A percentile compares a stretch with the other conserved stretches of the same genome.
Conservation (phyloP, 2,888 invertebrate species). For the Dastarcus helophoroides region DNA sequence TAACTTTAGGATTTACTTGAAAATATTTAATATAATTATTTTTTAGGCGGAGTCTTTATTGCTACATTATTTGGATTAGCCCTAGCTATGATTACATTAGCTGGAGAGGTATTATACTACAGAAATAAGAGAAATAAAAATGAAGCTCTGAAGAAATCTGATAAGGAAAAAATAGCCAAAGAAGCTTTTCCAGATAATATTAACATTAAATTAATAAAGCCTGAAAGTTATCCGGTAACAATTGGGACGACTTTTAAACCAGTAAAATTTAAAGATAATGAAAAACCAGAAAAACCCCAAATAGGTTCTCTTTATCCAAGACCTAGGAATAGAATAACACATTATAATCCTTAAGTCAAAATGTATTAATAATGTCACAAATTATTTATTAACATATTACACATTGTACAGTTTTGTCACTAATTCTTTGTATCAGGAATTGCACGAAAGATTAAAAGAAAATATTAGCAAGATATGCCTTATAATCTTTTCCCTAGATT, state of each 20-base stretch:
- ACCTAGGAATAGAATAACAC: slow-evolving; percentile 18
- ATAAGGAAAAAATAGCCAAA: slow-evolving; percentile 8
- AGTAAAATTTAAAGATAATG: slow-evolving; percentile 16
- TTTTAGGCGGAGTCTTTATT: slow-evolving; percentile 76
- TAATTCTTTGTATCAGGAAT: no score
- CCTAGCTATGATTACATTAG: slow-evolving; percentile 73
- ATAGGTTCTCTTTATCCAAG: slow-evolving; percentile 29
- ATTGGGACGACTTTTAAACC: slow-evolving; percentile 29
- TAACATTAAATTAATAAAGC: slow-evolving; percentile 11
- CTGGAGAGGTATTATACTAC: slow-evolving; percentile 72
- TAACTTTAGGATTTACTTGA: no score
- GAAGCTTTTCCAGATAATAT: slow-evolving; percentile 6
- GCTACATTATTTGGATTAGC: slow-evolving; percentile 77
- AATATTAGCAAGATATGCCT: no score
- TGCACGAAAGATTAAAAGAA: no score
- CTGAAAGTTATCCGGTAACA: slow-evolving; percentile 22
- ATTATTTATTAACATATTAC: no score
- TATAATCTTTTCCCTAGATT: no score
- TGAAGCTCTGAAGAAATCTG: slow-evolving; percentile 5
- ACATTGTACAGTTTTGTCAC: no score
- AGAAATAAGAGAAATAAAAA: slow-evolving; percentile 43
- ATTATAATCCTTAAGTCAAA: not conserved
- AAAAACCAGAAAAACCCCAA: no score
- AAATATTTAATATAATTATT: slow-evolving; percentile 5
- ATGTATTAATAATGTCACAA: no score